Base-by-base conservation (phyloP, 53 echinoderm and acorn worm species). In the Mesocentrotus franciscanus region DNA sequence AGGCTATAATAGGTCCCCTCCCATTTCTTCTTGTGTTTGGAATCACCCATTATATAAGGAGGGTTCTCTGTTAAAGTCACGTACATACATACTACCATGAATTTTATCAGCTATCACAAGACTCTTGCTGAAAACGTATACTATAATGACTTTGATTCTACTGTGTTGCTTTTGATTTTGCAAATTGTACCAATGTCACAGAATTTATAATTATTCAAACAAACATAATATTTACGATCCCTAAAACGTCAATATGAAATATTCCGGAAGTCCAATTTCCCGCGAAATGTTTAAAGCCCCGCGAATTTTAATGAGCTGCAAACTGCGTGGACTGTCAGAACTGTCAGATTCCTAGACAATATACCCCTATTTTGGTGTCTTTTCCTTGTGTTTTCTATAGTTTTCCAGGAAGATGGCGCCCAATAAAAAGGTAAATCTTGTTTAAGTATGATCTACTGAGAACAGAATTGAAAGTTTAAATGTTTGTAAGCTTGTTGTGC, bases 201-300 rank as follows among this genome's bases (percentile, higher is more conserved):
- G 18, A 39, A 81, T 42, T n/a, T 78, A 10, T 81, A 42, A 20
- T 39, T 39, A 16, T 39, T 39, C 3, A 0, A 22, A 81, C 22
- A 81, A 20, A 34, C 13, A 36, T 5, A 39, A 6, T 7, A 9
- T 22, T 30, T 39, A 2, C 13, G 1, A 39, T 81, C 81, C 36
- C 81, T 42, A 16, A 81, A 81, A 36, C 20, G 8, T 20, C 20
- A 1, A 18, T 59, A 58, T 87, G 11, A 11, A 11, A 84, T 57
- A 12, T 87, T 58, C 91, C 91, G 91, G 91, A 91, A 91, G 66
- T 66, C 1, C 8, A 91, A 34, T 91, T 91, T 91, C 91, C 91
- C 91, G 91, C 91, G 91, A 58, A 91, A 64, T 66, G 66, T 91
- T 91, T 91, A 91, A 91, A 91, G 30, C 32, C 91, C 91, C 87